phyloP scores from a whole-genome alignment of 1,140 invertebrate species.

The Aphelinus atriplicis region DNA sequence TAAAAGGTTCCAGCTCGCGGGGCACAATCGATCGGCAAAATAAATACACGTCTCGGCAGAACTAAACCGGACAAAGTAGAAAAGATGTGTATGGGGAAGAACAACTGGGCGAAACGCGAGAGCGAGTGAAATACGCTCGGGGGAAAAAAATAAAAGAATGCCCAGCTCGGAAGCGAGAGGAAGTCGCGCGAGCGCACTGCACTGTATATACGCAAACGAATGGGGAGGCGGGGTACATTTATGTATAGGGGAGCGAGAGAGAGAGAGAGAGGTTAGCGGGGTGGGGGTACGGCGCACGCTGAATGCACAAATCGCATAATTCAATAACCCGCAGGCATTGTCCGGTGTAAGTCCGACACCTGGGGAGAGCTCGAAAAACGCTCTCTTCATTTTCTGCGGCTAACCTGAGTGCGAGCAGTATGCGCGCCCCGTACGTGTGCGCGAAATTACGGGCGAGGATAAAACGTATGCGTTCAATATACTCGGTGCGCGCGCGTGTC shows the following conservation, averaged over 20 bases:
- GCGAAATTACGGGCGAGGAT: no score
- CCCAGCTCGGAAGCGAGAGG: no score
- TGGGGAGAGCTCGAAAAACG: slow-evolving; percentile 17
- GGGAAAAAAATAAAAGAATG: neutral
- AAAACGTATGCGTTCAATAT: no score
- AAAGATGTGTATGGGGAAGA: slow-evolving; percentile 9
- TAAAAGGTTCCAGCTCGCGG: no score
- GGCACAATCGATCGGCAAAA: no score
- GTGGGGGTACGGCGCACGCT: slow-evolving; percentile 4
- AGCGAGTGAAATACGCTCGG: neutral
- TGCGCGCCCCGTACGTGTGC: neutral
- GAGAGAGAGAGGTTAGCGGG: neutral
- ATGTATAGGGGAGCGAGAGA: neutral
- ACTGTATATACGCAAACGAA: no score
- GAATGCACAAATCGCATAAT: slow-evolving; percentile 35
- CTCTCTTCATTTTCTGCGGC: slow-evolving; percentile 17
- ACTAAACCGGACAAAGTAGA: neutral
- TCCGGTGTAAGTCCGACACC: slow-evolving; percentile 19
- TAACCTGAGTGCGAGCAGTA: neutral
- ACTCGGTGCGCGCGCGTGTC: no score
- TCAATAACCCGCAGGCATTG: slow-evolving; percentile 34
- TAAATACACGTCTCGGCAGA: no score
- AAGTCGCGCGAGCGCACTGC: no score
- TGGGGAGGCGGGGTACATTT: neutral
- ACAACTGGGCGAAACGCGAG: neutral